Percentiles rank a stretch among this genome's conserved stretches.
These are phyloP conservation scores for Sebastolobus altivelis DNA, from an alignment of 2,797 vertebrate species.

Conservation along the genomic window DNA sequence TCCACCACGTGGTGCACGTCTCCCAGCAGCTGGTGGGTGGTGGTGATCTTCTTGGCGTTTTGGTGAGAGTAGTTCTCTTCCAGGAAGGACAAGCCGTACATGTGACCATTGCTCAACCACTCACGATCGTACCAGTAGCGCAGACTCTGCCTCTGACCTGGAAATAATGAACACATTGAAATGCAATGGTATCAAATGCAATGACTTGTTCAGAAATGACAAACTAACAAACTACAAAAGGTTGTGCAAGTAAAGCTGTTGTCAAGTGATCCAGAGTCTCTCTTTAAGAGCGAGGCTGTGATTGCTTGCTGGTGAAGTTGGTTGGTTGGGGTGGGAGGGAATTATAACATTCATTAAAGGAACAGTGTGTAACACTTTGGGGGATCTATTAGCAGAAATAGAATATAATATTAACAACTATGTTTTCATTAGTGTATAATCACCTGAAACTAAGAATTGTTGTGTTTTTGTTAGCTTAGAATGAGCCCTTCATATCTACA, in stretches of 20 bases:
- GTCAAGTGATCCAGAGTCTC: not conserved
- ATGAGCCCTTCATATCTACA: no score
- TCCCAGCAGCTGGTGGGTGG: constrained; percentile 95
- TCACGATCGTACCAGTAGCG: constrained; percentile 97
- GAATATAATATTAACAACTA: no score
- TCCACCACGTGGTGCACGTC: constrained; percentile 95
- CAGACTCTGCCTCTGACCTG: constrained; percentile 94
- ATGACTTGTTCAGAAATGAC: not conserved
- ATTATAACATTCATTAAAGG: not conserved
- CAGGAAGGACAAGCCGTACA: constrained; percentile 95
- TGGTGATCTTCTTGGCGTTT: constrained; percentile 95
- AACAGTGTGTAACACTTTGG: no score
- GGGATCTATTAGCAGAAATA: no score
- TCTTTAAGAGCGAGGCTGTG: not conserved
- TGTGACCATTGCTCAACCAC: constrained; percentile 94
- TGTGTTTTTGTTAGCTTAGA: no score
- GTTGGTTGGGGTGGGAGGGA: not conserved
- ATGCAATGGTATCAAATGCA: not conserved
- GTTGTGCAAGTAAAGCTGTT: not conserved
- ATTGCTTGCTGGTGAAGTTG: not conserved
- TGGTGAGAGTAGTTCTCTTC: constrained; percentile 97
- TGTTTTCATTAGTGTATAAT: no score
- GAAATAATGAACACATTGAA: not conserved
- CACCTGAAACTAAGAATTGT: no score
- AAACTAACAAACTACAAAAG: not conserved